Evolutionary conservation across 2,888 invertebrate genomes (phyloP), one percentile per base, ranked within the genome.

Genomic region (Lithophane semibrunnea): DNA sequence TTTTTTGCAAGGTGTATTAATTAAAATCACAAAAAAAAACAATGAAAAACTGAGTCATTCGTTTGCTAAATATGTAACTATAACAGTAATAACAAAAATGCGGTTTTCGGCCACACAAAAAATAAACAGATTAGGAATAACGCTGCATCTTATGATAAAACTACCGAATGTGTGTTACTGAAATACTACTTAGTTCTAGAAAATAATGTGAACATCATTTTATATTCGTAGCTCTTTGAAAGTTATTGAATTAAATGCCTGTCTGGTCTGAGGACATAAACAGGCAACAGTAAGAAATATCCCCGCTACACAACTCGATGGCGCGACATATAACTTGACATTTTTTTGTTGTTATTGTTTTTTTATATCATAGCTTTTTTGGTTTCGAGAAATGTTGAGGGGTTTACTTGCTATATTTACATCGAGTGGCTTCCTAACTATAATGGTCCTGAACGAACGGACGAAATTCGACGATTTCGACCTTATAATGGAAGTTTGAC

Each of bases 221-320:
- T 18, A 13, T 29, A 12, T 92, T 93, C 89, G 76, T 90, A 90
- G 73, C 88, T 93, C 90, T 47, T 13, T 49, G 88, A 75, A 75
- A 86, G 90, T 94, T 94, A 96, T 95, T 94, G 94, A 94, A 95
- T 95, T 94, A 95, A 94, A 93, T 93, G 95, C 93, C 92, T 93
- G 93, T 93, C 93, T 93, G 93, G 91, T 92, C 92, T 91, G 89
- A 86, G 87, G 92, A 92, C 94, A 93, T 92, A 94, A 94, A 95
- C 91, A 92, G 91, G 91, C 91, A 93, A 94, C 93, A 92, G 92
- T 91, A 93, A 90, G 93, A 81, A 79, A 94, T 95, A 92, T 93
- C 92, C 91, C 91, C 94, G 92, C 94, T 94, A 92, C 92, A 93
- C 92, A 91, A 92, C 90, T 93, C 94, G 93, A 91, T 93, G 92